A percentile compares a stretch with the other conserved stretches of the same genome.
Evolutionary conservation across 2,888 invertebrate species (phyloP).

Genomic region (Ennomos erosarius): DNA sequence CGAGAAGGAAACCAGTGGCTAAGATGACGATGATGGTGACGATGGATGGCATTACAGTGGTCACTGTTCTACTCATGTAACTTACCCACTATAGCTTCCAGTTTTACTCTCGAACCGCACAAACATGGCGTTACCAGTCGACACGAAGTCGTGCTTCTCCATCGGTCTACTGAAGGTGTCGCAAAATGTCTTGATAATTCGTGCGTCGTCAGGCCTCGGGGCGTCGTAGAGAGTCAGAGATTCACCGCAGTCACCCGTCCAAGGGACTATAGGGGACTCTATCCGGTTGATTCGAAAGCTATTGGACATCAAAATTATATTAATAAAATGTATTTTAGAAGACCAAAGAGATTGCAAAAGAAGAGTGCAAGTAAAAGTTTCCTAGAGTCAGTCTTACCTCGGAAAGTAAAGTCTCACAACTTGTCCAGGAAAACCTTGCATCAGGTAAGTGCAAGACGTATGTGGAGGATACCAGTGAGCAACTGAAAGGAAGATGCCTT

Average conservation of each 20-base stretch:
- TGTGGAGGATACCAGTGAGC: constrained; percentile 98
- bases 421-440: constrained; percentile 94
- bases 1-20: too few species aligned
- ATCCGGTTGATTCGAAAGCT: constrained; percentile 96
- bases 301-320: constrained; percentile 17
- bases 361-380: too few species aligned
- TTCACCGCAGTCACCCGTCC: constrained; percentile 95
- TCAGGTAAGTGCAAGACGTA: constrained; percentile 95
- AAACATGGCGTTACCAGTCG: constrained; percentile 93
- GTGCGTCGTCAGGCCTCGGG: constrained; percentile 94
- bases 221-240: constrained; percentile 96
- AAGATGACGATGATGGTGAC: too few species aligned
- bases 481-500: constrained; percentile 95
- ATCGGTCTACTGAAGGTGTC: constrained; percentile 96
- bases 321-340: too few species aligned
- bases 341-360: too few species aligned
- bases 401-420: constrained; percentile 96
- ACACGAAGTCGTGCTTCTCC: constrained; percentile 97
- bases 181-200: constrained; percentile 97
- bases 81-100: constrained; percentile 94
- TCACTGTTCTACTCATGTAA: background rate
- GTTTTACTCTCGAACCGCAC: constrained; percentile 96
- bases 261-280: constrained; percentile 93
- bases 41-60: too few species aligned
- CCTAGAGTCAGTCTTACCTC: constrained; percentile 80